A percentile compares a stretch with the other conserved stretches of the same genome.
Evolutionary conservation across 2,113 vertebrate genomes (phyloP).

Genomic region (Chaetura pelagica): DNA sequence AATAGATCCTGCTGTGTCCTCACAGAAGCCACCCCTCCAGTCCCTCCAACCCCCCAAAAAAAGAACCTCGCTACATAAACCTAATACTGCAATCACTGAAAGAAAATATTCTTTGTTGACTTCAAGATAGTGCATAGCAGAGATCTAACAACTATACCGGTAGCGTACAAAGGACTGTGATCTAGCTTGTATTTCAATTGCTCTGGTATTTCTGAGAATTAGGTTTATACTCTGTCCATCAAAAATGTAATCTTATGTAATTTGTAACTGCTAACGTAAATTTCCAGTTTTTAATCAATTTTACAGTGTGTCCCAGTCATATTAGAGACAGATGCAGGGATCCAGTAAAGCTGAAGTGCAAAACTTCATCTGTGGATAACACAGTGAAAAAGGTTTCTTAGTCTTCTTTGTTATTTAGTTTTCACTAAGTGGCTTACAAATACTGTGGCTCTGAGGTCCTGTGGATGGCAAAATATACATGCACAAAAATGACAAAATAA

Average conservation of each 20-base stretch:
- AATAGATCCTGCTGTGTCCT: not conserved
- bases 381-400: not conserved
- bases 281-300: not conserved
- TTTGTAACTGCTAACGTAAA: not conserved
- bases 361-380: not conserved
- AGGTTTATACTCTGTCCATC: not conserved
- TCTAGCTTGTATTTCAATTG: not conserved
- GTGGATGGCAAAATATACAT: not conserved
- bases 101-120: not conserved
- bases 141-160: not conserved
- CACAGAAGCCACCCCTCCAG: not conserved
- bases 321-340: constrained; percentile 4
- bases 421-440: constrained; percentile 36
- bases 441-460: not conserved
- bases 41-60: accelerated
- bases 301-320: not conserved
- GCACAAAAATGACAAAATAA: constrained; percentile 2
- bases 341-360: not conserved
- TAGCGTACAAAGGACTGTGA: not conserved
- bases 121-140: not conserved
- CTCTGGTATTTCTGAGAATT: not conserved
- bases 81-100: not conserved
- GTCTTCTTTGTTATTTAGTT: not conserved
- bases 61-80: not conserved
- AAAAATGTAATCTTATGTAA: not conserved